Conservation (phyloP, 2,888 invertebrate genomes). For the Amphipyra berbera region DNA sequence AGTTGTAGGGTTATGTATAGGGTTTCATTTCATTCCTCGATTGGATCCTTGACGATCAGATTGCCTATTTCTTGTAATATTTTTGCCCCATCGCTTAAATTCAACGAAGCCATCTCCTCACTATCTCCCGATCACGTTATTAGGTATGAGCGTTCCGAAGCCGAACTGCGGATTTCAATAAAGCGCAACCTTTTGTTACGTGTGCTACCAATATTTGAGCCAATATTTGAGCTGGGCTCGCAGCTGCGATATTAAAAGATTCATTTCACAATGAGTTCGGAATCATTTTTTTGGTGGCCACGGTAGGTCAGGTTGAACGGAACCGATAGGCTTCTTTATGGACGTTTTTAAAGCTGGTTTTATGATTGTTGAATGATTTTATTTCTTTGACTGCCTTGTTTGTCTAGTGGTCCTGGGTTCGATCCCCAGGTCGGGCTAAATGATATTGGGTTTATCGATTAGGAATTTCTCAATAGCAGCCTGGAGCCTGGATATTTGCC, state of each 20-base stretch:
- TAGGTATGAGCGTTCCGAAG: constrained; percentile 80
- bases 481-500: too few relatives aligned
- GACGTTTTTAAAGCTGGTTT: background rate
- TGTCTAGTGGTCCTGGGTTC: too few relatives aligned
- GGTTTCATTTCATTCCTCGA: too few relatives aligned
- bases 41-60: too few relatives aligned
- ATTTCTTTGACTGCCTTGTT: background rate
- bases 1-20: too few relatives aligned
- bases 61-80: too few relatives aligned
- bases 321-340: constrained; percentile 16
- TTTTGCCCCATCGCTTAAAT: background rate
- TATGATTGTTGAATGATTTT: background rate
- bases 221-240: constrained; percentile 82
- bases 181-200: constrained; percentile 86
- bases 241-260: constrained; percentile 83
- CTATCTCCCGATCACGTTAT: constrained; percentile 73
- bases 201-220: constrained; percentile 86
- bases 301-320: constrained; percentile 44
- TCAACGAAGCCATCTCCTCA: constrained; percentile 49
- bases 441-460: too few relatives aligned
- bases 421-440: too few relatives aligned
- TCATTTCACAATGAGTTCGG: constrained; percentile 78
- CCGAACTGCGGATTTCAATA: constrained; percentile 85
- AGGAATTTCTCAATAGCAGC: too few relatives aligned
- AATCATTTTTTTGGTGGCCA: constrained; percentile 62